phyloP scores from a whole-genome alignment of 2,113 vertebrate species.

The Jaculus jaculus region DNA sequence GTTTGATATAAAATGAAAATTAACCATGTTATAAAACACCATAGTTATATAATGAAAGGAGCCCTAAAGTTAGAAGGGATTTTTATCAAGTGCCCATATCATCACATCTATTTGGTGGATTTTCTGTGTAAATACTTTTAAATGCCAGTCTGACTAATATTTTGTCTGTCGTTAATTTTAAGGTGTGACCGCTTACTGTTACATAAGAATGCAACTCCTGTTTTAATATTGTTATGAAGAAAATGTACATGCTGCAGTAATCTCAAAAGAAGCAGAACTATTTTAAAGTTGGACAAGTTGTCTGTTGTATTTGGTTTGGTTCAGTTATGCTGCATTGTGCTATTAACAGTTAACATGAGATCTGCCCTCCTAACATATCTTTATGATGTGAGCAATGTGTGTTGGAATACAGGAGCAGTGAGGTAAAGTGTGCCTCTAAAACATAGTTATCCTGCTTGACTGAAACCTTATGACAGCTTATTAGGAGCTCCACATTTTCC shows the following conservation, averaged over 20 bases:
- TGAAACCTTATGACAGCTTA: background rate
- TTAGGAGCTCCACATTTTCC: background rate
- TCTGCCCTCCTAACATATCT: background rate
- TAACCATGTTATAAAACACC: conserved; percentile 4
- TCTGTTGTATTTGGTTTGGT: background rate
- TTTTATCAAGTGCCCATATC: conserved; percentile 1
- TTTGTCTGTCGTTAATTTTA: conserved; percentile 13
- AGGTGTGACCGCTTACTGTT: background rate
- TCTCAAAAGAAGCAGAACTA: background rate
- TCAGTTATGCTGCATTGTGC: background rate
- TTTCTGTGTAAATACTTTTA: background rate
- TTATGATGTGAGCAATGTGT: background rate
- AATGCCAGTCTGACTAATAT: background rate
- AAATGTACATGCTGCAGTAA: background rate
- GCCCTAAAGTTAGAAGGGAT: background rate
- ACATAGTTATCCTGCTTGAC: background rate
- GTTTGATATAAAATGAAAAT: background rate
- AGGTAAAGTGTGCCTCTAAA: background rate
- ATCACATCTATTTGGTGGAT: background rate
- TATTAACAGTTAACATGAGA: background rate
- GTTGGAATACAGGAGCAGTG: background rate
- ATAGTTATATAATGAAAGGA: background rate
- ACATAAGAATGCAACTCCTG: background rate
- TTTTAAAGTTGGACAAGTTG: background rate
- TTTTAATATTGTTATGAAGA: background rate